Percentiles rank a stretch among this genome's conserved stretches.
Conservation (phyloP, 2,797 vertebrate genomes). For the Helicolenus hilgendorfi region DNA sequence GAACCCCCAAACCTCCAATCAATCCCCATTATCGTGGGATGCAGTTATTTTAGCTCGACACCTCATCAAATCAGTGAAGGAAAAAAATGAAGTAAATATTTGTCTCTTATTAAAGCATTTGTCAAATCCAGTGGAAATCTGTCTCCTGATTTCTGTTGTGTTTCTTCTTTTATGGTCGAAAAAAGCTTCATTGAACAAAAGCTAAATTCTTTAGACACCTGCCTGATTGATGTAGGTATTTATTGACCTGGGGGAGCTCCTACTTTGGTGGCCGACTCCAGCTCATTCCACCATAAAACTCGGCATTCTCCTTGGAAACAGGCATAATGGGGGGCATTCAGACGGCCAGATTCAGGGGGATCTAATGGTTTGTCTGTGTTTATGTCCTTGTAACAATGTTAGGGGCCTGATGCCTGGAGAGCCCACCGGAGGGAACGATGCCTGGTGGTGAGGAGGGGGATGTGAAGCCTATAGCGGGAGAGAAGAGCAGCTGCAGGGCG, state of each 20-base stretch:
- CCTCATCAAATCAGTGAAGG: conserved; percentile 28
- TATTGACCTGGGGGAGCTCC: conserved; percentile 60
- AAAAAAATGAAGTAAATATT: conserved; percentile 42
- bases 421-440: conserved; percentile 66
- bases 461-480: conserved; percentile 67
- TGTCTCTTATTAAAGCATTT: conserved; percentile 40
- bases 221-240: conserved; percentile 67
- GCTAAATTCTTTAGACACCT: conserved; percentile 64
- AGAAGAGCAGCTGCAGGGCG: conserved; percentile 87
- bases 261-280: conserved; percentile 87
- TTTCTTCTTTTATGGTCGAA: conserved; percentile 15
- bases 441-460: conserved; percentile 64
- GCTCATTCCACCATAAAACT: conserved; percentile 79
- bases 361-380: conserved; percentile 93
- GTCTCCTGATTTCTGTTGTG: neutral
- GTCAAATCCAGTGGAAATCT: conserved; percentile 40
- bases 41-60: conserved; percentile 45
- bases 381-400: conserved; percentile 93
- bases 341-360: conserved; percentile 89
- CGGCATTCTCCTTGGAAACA: conserved; percentile 87
- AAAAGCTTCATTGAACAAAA: conserved; percentile 39
- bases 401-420: conserved; percentile 81
- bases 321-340: conserved; percentile 91
- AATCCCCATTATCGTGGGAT: conserved; percentile 53
- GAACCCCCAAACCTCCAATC: conserved; percentile 68